Base-by-base conservation (phyloP, 2,888 invertebrate genomes). In the Drosophila parthenogenetica region DNA sequence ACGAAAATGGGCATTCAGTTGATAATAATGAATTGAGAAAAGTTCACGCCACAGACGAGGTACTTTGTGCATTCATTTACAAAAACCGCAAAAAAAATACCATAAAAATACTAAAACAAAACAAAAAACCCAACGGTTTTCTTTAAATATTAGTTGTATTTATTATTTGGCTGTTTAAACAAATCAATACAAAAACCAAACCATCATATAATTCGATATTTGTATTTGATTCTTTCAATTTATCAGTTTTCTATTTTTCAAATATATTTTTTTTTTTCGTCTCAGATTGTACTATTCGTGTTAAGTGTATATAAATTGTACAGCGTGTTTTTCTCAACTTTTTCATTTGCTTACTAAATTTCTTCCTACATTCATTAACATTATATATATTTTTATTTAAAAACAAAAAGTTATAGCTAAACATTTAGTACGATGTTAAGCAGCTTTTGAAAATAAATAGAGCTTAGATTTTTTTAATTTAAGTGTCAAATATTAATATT, bases 41-140 rank as follows among this genome's bases (percentile, higher is more conserved):
- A 91, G 91, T 92, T 92, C 92, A 92, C 91, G 92, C 92, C 91
- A 92, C 92, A 92, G 92, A 92, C 91, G 92, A 92, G 92, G 92
- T 92, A 92, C 92, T 92, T 92, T 92, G 92, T 90, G 91, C 90
- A 91, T 89, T 88, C 89, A 82, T 73, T 71, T 76, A 87, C 69
- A 80, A 73, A 69, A 74, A 60, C 17, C 49, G 64, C 71, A 77
- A 69, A 49, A 59, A 78, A 72, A 67, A 51, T 68, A 57, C 48
- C 8, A 29, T 8, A 29, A 57, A 67, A 49, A 65, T 35, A 53
- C 54, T 58, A 81, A 77, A 70, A 61, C 53, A 57, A 76, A 81
- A 73, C 59, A 43, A 32, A 77, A 69, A 50, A 69, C 51, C 50
- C 58, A 64, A 69, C 53, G 61, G 53, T 54, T 77, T 73, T 35